Conservation (phyloP, 2,888 invertebrate species). For the Adelphocoris suturalis region DNA sequence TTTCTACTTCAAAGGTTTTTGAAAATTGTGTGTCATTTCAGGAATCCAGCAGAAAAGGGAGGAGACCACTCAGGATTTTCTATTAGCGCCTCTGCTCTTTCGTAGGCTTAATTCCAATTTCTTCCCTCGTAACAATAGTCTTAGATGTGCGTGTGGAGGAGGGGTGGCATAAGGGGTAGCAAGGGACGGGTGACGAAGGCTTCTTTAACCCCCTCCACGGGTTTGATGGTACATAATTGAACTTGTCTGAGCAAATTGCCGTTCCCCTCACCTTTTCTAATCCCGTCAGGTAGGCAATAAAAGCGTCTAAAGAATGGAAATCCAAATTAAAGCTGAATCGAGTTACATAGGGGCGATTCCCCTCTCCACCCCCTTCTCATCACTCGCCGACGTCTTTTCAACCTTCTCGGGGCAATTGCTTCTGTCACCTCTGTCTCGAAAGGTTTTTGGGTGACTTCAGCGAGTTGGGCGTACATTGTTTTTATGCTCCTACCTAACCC, state of each 20-base stretch:
- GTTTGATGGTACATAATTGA: conserved; percentile 59
- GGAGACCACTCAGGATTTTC: conserved; percentile 30
- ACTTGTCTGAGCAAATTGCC: conserved; percentile 68
- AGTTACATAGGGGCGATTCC: conserved; percentile 53
- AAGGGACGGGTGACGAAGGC: neutral
- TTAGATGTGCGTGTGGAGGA: neutral
- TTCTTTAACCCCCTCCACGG: neutral
- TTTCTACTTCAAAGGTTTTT: neutral
- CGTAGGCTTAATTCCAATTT: conserved; percentile 40
- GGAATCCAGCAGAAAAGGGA: neutral
- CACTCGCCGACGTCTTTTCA: conserved; percentile 19
- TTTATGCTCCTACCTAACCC: too few relatives aligned
- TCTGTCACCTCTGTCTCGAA: conserved; percentile 19
- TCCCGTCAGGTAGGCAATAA: conserved; percentile 70
- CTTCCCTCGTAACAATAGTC: conserved; percentile 28
- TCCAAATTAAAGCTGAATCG: conserved; percentile 68
- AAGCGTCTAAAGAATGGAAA: conserved; percentile 66
- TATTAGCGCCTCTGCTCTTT: conserved; percentile 33
- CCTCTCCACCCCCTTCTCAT: neutral
- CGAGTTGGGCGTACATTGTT: neutral
- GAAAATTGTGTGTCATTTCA: conserved; percentile 39
- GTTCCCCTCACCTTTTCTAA: conserved; percentile 58
- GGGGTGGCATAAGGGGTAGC: neutral
- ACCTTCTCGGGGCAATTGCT: conserved; percentile 45
- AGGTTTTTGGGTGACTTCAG: neutral